Percentiles rank a stretch among this genome's conserved stretches.
These are phyloP conservation scores for Papilio protenor DNA, from an alignment of 2,888 invertebrate genomes.

Conservation along the genomic window DNA sequence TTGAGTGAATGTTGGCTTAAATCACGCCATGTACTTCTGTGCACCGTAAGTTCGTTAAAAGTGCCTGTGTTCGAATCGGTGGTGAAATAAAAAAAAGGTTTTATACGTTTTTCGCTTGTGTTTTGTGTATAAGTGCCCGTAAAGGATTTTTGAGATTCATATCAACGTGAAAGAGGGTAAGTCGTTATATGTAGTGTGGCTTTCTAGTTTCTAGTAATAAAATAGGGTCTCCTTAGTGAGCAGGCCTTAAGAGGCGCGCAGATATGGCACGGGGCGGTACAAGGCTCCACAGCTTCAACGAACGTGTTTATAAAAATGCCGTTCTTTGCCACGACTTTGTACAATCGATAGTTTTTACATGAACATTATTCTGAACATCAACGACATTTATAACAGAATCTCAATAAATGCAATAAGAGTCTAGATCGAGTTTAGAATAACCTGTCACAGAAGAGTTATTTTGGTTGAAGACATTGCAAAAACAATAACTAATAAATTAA, in stretches of 20 bases:
- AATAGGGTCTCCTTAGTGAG: slow-evolving; percentile 32
- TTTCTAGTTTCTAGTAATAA: slow-evolving; percentile 45
- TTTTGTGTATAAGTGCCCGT: slow-evolving; percentile 65
- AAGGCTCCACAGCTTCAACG: slow-evolving; percentile 31
- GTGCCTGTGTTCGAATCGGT: slow-evolving; percentile 81
- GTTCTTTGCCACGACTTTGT: slow-evolving; percentile 39
- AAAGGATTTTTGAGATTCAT: slow-evolving; percentile 71
- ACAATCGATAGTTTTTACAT: slow-evolving; percentile 3
- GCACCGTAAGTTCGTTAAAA: slow-evolving; percentile 77
- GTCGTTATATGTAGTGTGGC: slow-evolving; percentile 51
- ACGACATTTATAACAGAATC: background rate
- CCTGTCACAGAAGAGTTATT: background rate
- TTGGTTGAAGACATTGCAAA: background rate
- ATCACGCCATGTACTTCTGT: slow-evolving; percentile 77
- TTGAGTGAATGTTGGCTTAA: slow-evolving; percentile 73
- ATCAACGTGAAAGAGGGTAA: slow-evolving; percentile 74
- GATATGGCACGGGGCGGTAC: slow-evolving; percentile 42
- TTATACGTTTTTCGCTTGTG: slow-evolving; percentile 66
- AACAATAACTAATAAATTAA: background rate
- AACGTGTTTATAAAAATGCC: slow-evolving; percentile 42
- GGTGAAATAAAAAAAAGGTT: slow-evolving; percentile 65
- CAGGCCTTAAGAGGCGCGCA: slow-evolving; percentile 35
- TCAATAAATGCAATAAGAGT: background rate
- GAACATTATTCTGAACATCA: background rate
- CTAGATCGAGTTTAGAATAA: background rate